Evolutionary conservation across 2,797 vertebrate genomes (phyloP), one percentile per base, ranked within the genome.

Genomic region (Neostethus bicornis): DNA sequence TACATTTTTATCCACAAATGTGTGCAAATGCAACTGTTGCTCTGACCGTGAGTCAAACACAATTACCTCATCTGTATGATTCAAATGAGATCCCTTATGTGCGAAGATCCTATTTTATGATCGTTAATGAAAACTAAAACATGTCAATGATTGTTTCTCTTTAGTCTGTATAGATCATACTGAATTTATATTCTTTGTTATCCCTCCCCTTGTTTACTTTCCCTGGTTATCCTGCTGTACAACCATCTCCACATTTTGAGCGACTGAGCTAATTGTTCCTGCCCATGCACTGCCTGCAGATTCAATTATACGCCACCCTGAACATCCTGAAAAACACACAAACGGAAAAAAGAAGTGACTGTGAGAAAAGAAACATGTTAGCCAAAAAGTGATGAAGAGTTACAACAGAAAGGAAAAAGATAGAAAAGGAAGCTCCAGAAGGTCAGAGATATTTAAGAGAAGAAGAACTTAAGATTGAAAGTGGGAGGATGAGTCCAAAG

Each of bases 291-390:
- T 85, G 86, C 88, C 89, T 80, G 89, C 91, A 87, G 89, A 87
- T 89, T 87, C 80, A 92, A 91, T 90, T 71, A 83, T 82, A 88
- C 84, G 87, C 88, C 84, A 86, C 86, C 89, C 84, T 91, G 88
- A 82, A 77, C 89, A 87, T 71, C 57, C 75, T 86, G 87, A 77
- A 83, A 84, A 24, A 3, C n/a, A n/a, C n/a, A 24, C 23, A 23
- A 24, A 24, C 24, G 24, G 5, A 24, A 24, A 32, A 32, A 78
- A 86, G 67, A 75, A 53, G 56, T 2, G 52, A 77, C 72, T 54
- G 66, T 74, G 66, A 65, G 68, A 74, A 81, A 73, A 66, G 44
- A 64, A 42, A 46, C 38, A 57, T 60, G 64, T 52, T 51, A 21
- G 64, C 24, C 16, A 35, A 66, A 51, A 68, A 60, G 63, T 73